Conservation (phyloP, 1,140 invertebrate genomes). For the Reticulitermes speratus region DNA sequence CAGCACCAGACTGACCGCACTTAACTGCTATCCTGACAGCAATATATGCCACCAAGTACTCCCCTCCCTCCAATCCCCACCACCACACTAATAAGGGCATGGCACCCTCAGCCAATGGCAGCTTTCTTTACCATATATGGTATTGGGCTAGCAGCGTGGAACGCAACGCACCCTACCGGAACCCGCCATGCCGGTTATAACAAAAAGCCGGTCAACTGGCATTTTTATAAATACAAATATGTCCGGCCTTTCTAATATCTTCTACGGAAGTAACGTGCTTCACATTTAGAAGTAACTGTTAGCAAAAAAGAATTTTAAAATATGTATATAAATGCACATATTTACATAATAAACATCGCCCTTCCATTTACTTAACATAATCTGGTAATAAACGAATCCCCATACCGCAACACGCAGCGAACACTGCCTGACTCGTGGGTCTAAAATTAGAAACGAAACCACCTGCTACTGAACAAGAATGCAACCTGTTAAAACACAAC, state of each 20-base stretch:
- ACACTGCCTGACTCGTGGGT: background rate
- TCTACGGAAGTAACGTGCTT: background rate
- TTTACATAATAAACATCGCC: no score
- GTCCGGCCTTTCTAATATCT: background rate
- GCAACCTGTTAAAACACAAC: conserved; percentile 20
- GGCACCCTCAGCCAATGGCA: conserved; percentile 48
- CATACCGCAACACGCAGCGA: background rate
- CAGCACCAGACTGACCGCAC: conserved; percentile 29
- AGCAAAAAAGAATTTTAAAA: no score
- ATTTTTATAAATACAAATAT: background rate
- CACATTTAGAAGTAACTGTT: no score
- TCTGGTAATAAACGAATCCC: no score
- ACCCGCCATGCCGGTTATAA: conserved; percentile 21
- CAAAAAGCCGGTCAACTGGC: background rate
- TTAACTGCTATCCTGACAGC: conserved; percentile 1
- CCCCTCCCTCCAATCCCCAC: conserved; percentile 33
- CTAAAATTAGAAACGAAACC: conserved; percentile 25
- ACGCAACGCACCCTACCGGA: conserved; percentile 33
- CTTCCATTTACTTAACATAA: no score
- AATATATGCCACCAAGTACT: conserved; percentile 29
- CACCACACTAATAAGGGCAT: conserved; percentile 29
- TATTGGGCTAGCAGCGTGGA: conserved; percentile 42
- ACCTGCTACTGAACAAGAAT: conserved; percentile 16
- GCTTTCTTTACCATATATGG: conserved; percentile 58
- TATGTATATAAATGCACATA: no score